Conservation (phyloP, 2,888 invertebrate species). For the Tigriopus californicus region DNA sequence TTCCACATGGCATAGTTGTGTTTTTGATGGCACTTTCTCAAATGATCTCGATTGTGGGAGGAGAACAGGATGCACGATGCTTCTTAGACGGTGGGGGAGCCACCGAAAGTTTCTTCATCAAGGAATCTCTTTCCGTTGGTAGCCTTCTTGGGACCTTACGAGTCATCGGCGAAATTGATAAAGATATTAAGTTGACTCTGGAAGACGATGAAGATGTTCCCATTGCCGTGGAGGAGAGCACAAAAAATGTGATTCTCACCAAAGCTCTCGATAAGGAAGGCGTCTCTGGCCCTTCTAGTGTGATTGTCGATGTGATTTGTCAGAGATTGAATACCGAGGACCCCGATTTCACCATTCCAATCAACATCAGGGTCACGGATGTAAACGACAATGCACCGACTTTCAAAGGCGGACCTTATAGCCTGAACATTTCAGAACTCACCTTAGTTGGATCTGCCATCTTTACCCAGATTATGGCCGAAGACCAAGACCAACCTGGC, state of each 20-base stretch:
- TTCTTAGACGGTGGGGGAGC: conserved; percentile 76
- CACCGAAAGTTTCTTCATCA: conserved; percentile 73
- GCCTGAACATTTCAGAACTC: conserved; percentile 44
- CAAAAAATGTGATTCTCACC: conserved; percentile 58
- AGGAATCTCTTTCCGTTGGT: conserved; percentile 62
- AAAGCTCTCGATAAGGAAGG: conserved; percentile 59
- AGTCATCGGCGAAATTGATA: conserved; percentile 27
- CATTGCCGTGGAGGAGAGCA: conserved; percentile 50
- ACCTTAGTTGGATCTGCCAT: conserved; percentile 42
- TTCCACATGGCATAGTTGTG: no score
- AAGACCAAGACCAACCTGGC: conserved; percentile 66
- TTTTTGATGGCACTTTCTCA: no score
- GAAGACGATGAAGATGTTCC: conserved; percentile 26
- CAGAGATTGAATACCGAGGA: conserved; percentile 55
- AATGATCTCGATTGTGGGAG: no score
- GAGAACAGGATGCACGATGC: conserved; percentile 51
- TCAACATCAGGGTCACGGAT: conserved; percentile 67
- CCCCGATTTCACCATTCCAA: conserved; percentile 59
- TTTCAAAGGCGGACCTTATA: conserved; percentile 61
- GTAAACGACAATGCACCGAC: conserved; percentile 74
- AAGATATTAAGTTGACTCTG: conserved; percentile 56
- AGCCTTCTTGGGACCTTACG: conserved; percentile 44
- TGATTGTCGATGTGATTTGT: conserved; percentile 68
- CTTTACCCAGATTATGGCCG: conserved; percentile 53
- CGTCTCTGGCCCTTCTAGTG: conserved; percentile 56